Conservation (phyloP, 2,888 invertebrate species). For the Luffia ferchaultella region DNA sequence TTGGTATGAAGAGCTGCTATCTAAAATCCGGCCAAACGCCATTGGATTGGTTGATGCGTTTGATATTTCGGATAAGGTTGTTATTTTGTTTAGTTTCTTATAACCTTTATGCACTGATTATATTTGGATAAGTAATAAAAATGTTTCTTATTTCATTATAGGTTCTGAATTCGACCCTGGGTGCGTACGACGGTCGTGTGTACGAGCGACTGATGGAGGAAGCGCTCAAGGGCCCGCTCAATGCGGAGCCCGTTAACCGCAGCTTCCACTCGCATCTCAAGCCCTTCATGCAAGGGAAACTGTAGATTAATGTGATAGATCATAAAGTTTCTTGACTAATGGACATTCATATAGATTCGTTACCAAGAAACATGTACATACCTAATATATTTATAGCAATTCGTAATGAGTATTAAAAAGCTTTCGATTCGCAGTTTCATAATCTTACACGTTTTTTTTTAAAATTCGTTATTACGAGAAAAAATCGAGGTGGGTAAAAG, state of each 20-base stretch:
- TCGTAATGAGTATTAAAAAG: too few relatives aligned
- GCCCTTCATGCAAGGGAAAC: constrained; percentile 74
- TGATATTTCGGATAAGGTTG: constrained; percentile 79
- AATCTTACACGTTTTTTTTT: too few relatives aligned
- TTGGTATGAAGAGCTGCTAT: constrained; percentile 74
- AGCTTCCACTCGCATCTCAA: constrained; percentile 78
- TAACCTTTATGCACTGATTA: too few relatives aligned
- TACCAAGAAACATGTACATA: too few relatives aligned
- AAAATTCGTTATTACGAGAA: too few relatives aligned
- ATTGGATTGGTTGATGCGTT: constrained; percentile 92
- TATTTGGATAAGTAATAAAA: too few relatives aligned
- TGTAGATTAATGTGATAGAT: constrained; percentile 37
- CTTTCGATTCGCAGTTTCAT: too few relatives aligned
- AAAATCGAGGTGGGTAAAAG: too few relatives aligned
- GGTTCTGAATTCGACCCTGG: constrained; percentile 72
- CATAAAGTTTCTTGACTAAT: too few relatives aligned
- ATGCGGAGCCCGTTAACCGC: constrained; percentile 78
- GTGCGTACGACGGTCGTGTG: constrained; percentile 84
- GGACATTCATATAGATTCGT: too few relatives aligned
- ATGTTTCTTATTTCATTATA: constrained; percentile 11
- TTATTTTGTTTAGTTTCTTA: too few relatives aligned
- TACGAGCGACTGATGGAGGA: constrained; percentile 81
- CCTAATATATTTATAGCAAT: too few relatives aligned
- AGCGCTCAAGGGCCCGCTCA: constrained; percentile 82
- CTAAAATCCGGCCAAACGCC: constrained; percentile 81